phyloP scores from a whole-genome alignment of 2,113 vertebrate genomes.

The Platanista minor region DNA sequence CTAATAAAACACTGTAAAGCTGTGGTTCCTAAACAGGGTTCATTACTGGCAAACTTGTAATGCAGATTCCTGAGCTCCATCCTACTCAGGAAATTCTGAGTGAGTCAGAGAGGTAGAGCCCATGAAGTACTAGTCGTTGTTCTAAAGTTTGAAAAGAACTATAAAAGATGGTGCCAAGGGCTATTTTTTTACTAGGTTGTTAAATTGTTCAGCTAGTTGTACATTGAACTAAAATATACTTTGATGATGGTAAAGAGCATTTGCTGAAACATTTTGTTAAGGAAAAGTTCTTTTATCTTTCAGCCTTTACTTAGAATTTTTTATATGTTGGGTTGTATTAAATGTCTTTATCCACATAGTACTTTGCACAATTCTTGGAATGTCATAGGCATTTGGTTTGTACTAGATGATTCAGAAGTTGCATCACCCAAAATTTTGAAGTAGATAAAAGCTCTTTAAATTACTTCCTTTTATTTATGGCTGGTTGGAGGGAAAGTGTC shows the following conservation, averaged over 20 bases:
- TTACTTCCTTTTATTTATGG: constrained; percentile 7
- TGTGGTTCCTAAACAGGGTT: background rate
- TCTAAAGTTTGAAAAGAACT: background rate
- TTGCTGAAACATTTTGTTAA: constrained; percentile 14
- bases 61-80: background rate
- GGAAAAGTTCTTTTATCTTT: background rate
- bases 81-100: background rate
- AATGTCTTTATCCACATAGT: background rate
- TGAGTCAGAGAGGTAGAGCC: background rate
- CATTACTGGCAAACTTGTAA: background rate
- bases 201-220: background rate
- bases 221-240: background rate
- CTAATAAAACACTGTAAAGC: background rate
- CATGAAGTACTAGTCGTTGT: background rate
- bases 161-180: background rate
- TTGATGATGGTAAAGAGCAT: background rate
- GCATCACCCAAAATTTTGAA: background rate
- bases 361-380: background rate
- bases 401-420: background rate
- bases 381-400: background rate
- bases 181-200: background rate
- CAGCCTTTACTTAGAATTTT: background rate
- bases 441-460: constrained; percentile 1
- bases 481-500: background rate
- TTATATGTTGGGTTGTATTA: background rate